Conservation (phyloP, 2,113 vertebrate genomes). For the Dendropsophus ebraccatus region DNA sequence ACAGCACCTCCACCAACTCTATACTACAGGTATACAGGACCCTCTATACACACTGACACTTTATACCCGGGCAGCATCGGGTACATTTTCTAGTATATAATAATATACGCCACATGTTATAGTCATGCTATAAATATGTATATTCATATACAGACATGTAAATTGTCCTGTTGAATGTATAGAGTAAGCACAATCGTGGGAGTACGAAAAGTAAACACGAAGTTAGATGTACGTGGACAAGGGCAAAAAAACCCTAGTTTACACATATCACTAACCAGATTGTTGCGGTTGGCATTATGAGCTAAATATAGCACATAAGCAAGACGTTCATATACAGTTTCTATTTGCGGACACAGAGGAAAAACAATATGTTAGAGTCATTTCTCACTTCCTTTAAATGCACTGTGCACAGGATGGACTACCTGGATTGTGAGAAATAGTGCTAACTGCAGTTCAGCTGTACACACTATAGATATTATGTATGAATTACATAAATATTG, state of each 20-base stretch:
- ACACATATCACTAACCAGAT: constrained; percentile 45
- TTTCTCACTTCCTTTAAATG: constrained; percentile 47
- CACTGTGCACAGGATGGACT: constrained; percentile 27
- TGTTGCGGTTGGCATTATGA: constrained; percentile 45
- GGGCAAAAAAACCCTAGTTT: background rate
- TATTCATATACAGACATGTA: background rate
- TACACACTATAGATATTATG: background rate
- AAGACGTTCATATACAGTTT: constrained; percentile 24
- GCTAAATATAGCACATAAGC: constrained; percentile 47
- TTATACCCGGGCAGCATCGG: too few relatives aligned
- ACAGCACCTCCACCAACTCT: too few relatives aligned
- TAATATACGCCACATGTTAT: background rate
- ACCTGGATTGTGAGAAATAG: constrained; percentile 12
- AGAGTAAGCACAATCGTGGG: background rate
- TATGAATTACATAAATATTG: background rate
- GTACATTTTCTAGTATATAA: too few relatives aligned
- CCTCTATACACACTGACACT: too few relatives aligned
- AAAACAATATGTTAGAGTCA: constrained; percentile 53
- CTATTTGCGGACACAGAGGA: constrained; percentile 55
- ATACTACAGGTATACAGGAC: too few relatives aligned
- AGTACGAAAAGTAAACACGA: background rate
- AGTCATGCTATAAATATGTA: background rate
- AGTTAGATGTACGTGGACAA: constrained; percentile 24
- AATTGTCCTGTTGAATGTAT: background rate
- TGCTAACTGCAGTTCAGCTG: background rate